Evolutionary conservation across 2,113 vertebrate species (phyloP).

Genomic region (Halcyon malimbica): DNA sequence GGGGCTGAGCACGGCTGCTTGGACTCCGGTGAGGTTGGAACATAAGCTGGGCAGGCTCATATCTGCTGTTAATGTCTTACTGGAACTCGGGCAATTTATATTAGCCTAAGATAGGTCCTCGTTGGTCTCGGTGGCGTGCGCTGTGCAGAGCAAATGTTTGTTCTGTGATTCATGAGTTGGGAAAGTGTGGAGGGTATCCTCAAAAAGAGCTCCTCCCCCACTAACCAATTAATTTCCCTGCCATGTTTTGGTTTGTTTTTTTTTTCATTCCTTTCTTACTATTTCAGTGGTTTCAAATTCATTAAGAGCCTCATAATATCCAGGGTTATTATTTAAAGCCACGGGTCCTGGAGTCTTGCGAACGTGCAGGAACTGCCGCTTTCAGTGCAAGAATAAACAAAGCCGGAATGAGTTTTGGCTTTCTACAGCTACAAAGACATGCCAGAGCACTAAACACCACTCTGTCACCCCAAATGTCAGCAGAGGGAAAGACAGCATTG

Average conservation of each 20-base stretch:
- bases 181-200: not conserved
- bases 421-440: not conserved
- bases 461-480: not conserved
- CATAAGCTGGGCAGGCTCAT: not conserved
- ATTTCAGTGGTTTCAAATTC: not conserved
- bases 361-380: not conserved
- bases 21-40: not conserved
- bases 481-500: not conserved
- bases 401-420: not conserved
- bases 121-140: not conserved
- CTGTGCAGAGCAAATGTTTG: constrained; percentile 6
- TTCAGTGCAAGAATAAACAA: not conserved
- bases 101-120: not conserved
- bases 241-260: accelerated
- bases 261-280: not conserved
- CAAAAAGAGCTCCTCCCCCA: not conserved
- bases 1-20: not conserved
- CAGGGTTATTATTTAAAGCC: not conserved
- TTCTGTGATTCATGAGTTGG: not conserved
- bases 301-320: not conserved
- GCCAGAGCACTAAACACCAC: not conserved
- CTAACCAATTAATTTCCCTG: not conserved
- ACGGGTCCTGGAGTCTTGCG: not conserved
- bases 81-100: not conserved
- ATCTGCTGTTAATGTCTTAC: constrained; percentile 29